Conservation (phyloP, 2,113 vertebrate species). For the Chaetops frenatus region DNA sequence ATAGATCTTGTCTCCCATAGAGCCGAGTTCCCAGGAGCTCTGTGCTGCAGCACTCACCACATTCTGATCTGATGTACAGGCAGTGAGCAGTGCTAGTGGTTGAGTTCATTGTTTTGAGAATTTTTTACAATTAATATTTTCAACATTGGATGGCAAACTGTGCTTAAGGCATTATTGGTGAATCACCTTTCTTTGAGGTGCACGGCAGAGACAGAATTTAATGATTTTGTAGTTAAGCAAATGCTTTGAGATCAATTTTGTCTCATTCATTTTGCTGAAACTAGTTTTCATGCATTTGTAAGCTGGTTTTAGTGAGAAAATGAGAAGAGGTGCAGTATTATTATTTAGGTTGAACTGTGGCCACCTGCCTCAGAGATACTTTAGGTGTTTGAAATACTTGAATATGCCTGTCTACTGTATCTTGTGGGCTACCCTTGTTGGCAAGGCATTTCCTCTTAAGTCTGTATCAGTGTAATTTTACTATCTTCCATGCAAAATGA, state of each 20-base stretch:
- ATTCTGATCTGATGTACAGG: background rate
- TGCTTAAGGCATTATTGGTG: background rate
- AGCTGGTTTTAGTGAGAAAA: background rate
- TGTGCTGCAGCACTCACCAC: background rate
- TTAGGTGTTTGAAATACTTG: background rate
- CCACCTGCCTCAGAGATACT: background rate
- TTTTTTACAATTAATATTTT: background rate
- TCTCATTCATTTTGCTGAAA: background rate
- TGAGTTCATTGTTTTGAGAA: background rate
- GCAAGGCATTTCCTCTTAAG: background rate
- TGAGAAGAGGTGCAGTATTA: background rate
- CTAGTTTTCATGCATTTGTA: background rate
- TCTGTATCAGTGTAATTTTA: background rate
- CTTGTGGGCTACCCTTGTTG: background rate
- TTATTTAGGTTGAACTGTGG: background rate
- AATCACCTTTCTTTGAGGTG: background rate
- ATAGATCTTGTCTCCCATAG: background rate
- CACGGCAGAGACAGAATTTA: background rate
- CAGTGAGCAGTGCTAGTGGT: background rate
- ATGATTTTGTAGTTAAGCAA: background rate
- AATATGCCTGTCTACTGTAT: background rate
- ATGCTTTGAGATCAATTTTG: background rate
- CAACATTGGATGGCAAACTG: background rate
- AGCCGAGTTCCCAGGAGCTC: background rate
- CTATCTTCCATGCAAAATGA: background rate